phyloP scores from a whole-genome alignment of 2,113 vertebrate genomes.

The Oryzias javanicus region DNA sequence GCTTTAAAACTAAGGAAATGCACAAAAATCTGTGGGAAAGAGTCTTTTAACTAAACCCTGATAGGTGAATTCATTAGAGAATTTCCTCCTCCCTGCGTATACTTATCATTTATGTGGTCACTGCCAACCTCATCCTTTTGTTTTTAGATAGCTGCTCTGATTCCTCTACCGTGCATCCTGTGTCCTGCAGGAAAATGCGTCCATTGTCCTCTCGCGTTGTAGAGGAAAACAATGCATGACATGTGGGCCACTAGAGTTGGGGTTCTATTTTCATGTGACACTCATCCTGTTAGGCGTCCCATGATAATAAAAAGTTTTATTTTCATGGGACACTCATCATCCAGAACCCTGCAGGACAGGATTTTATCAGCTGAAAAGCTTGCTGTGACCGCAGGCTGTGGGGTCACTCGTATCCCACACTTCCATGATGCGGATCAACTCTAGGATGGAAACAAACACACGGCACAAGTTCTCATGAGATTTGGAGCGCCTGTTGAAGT shows the following conservation, averaged over 20 bases:
- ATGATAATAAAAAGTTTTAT: constrained; percentile 24
- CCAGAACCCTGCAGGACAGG: not conserved
- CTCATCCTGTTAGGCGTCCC: constrained; percentile 8
- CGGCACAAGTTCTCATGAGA: constrained; percentile 13
- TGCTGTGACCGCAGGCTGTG: constrained; percentile 29
- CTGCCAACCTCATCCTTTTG: not conserved
- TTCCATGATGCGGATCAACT: constrained; percentile 33
- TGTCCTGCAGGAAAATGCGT: not conserved
- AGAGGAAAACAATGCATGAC: not conserved
- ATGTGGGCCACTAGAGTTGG: constrained; percentile 6
- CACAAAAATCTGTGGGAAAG: not conserved
- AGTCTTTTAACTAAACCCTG: not conserved
- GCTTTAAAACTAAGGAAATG: constrained; percentile 5
- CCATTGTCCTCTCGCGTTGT: constrained; percentile 8
- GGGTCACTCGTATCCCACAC: constrained; percentile 63
- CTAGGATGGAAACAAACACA: constrained; percentile 32
- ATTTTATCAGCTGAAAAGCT: not conserved
- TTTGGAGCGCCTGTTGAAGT: not conserved
- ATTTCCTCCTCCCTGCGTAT: not conserved
- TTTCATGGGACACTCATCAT: constrained; percentile 4
- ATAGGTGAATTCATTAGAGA: not conserved
- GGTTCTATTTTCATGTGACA: constrained; percentile 14
- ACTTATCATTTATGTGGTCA: not conserved
- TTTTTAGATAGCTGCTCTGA: not conserved
- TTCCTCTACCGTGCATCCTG: not conserved